Evolutionary conservation across 2,113 vertebrate genomes (phyloP).

Genomic region (Protobothrops flavoviridis): DNA sequence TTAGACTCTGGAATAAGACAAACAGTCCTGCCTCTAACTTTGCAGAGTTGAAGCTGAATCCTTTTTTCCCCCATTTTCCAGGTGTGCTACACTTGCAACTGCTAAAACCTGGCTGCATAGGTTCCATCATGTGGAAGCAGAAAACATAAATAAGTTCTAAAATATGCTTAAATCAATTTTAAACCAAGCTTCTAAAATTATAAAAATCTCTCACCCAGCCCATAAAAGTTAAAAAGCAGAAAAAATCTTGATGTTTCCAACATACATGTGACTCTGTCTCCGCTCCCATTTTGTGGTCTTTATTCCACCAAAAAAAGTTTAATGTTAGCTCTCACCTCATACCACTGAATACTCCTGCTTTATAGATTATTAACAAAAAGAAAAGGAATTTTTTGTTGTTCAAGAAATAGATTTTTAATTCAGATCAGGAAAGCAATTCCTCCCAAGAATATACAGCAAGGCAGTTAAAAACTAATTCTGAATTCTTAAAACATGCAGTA

Average conservation of each 20-base stretch:
- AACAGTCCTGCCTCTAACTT: not conserved
- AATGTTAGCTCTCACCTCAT: not conserved
- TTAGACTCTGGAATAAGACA: not conserved
- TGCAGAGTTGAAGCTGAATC: not conserved
- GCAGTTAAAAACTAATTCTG: slow-evolving; percentile 11
- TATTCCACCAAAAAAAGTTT: not conserved
- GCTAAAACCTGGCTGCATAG: not conserved
- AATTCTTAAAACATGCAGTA: slow-evolving; percentile 18
- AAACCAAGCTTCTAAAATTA: not conserved
- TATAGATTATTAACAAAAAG: not conserved
- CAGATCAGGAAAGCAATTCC: not conserved
- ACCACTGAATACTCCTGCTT: not conserved
- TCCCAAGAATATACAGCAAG: not conserved
- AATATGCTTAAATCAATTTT: not conserved
- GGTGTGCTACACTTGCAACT: not conserved
- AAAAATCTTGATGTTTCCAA: not conserved
- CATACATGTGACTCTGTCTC: not conserved
- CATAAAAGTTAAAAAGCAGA: not conserved
- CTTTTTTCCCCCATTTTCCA: accelerated
- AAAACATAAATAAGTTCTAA: not conserved
- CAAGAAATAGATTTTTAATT: slow-evolving; percentile 15
- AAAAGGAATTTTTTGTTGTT: not conserved
- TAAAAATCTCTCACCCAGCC: not conserved
- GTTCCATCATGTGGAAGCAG: not conserved
- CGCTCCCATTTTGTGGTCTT: not conserved